phyloP scores from a whole-genome alignment of 2,888 invertebrate genomes.

The Sphecodes monilicornis region DNA sequence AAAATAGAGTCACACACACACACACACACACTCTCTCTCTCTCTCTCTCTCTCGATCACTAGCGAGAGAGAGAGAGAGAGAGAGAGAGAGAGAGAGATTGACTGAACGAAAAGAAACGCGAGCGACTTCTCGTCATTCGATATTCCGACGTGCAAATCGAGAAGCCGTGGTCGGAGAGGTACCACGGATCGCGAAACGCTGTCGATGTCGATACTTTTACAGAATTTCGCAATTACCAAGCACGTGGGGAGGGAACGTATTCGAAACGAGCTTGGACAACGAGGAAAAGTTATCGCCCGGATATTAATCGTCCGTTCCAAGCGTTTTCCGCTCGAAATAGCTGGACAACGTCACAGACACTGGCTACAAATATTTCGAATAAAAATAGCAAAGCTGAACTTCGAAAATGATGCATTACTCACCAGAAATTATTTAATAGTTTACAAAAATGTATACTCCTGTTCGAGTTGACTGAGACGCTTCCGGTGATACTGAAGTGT shows the following conservation, averaged over 20 bases:
- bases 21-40: too few species aligned
- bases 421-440: background rate
- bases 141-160: slow-evolving; percentile 26
- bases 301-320: slow-evolving; percentile 51
- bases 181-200: background rate
- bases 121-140: slow-evolving; percentile 41
- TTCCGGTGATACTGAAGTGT: background rate
- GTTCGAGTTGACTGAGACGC: background rate
- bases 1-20: too few species aligned
- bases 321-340: slow-evolving; percentile 54
- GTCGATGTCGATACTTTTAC: background rate
- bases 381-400: background rate
- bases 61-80: background rate
- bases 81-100: background rate
- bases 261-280: background rate
- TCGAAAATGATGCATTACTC: background rate
- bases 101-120: slow-evolving; percentile 34
- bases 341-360: slow-evolving; percentile 13
- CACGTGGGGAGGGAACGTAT: background rate
- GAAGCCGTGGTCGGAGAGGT: background rate
- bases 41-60: background rate
- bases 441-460: background rate
- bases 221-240: background rate
- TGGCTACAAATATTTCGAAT: background rate
- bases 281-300: slow-evolving; percentile 24